A percentile compares a stretch with the other conserved stretches of the same genome.
Evolutionary conservation across 2,113 vertebrate species (phyloP).

Genomic region (Casuarius casuarius): DNA sequence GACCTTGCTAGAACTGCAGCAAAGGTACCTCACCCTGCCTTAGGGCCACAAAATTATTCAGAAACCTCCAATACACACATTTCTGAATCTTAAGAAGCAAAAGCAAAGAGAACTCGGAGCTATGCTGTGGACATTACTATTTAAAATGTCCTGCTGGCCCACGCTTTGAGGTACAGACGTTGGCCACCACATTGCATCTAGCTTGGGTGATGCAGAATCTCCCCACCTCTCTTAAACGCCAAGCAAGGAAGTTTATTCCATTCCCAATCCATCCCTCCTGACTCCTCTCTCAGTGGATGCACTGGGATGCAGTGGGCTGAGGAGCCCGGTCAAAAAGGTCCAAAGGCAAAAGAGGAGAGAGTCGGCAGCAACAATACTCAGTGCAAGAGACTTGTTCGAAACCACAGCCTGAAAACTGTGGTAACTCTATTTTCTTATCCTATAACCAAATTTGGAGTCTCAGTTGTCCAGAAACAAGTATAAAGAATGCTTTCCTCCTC

Average conservation of each 20-base stretch:
- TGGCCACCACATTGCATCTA: neutral
- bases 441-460: neutral
- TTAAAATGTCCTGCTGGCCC: neutral
- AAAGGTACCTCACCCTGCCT: neutral
- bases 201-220: neutral
- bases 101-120: neutral
- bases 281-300: neutral
- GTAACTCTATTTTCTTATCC: neutral
- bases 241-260: neutral
- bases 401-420: neutral
- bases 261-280: neutral
- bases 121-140: neutral
- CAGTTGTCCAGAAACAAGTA: neutral
- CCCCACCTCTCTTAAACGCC: neutral
- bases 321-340: neutral
- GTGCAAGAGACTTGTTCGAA: neutral
- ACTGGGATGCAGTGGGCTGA: neutral
- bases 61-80: neutral
- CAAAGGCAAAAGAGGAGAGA: neutral
- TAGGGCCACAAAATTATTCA: neutral
- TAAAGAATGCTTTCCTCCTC: neutral
- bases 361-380: neutral
- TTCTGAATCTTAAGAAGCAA: neutral
- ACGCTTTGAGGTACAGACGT: neutral
- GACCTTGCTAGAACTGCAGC: neutral